Evolutionary conservation across 2,797 vertebrate species (phyloP), one percentile per base, ranked within the genome.

Genomic region (Amniataba percoides): DNA sequence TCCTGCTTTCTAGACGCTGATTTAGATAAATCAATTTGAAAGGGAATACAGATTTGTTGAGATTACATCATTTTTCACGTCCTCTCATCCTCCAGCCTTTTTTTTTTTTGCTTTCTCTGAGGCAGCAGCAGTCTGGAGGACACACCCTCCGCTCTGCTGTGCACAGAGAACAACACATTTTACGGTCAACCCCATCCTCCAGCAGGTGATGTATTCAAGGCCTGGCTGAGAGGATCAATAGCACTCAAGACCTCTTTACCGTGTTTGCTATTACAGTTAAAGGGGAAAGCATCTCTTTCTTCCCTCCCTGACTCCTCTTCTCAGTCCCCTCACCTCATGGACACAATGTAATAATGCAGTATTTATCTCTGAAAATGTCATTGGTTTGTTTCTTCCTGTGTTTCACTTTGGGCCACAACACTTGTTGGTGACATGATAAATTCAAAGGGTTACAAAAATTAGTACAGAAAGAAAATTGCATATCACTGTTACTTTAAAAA

Each of bases 171-270:
- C 66, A 67, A 64, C 69, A n/a, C 59, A 42, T 82, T 71, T 80
- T 81, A 70, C 69, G 4, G 57, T 89, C 83, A 64, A 61, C 74
- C 59, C 65, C 53, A 48, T 76, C 77, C 72, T 75, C 59, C 4
- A 39, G 46, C 66, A 52, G 72, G 12, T 45, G 34, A 66, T 68
- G 58, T 34, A 21, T 59, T 77, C 64, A 77, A 77, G 80, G 63
- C 75, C 78, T 9, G 62, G 59, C 58, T n/a, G 45, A 81, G 55
- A 18, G 52, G 88, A 94, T 94, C 93, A 81, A 94, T 93, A 93
- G 36, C 90, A 93, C 93, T 94, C 82, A 79, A 61, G 72, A 74
- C 78, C 81, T 84, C 48, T 84, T 80, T 58, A 66, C 78, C 66
- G 81, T 71, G 75, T 74, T n/a, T 65, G 53, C n/a, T 79, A 57